Evolutionary conservation across 35 echinoderm and acorn worm genomes (phyloP), one percentile per base, ranked within the genome.

Genomic region (Heliocidaris tuberculata): DNA sequence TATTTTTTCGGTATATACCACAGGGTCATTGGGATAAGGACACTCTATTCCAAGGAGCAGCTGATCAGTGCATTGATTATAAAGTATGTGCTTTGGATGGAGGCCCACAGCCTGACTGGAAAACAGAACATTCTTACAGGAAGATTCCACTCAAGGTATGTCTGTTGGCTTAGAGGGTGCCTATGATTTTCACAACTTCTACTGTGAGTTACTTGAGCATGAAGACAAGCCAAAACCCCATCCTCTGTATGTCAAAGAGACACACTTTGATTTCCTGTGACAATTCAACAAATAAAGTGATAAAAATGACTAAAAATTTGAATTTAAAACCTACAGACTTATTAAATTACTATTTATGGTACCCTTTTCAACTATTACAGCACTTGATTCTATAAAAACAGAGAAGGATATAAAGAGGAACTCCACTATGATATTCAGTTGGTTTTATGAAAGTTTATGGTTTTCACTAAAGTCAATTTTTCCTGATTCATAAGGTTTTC

Each of bases 51-150:
- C n/a, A 93, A 49, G 91, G 91, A 93, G 91, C 48, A 49, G 31
- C 91, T 19, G 48, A 59, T 93, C 47, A 52, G 13, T 93, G 91
- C n/a, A 93, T 93, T 59, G 91, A 93, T 48, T 93, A 93, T 48
- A 93, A 93, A 30, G 91, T 93, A 13, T 56, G 91, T 21, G 50
- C 31, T 93, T 31, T 93, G 30, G 17, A 93, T 30, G 91, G 91
- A 93, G 50, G 47, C 2, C 48, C 47, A 59, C 91, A 59, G 50
- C 91, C 91, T 21, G 91, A 50, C n/a, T 93, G 91, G 91, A 13
- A 93, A 30, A 93, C 32, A 27, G 91, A 93, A 48, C 13, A 93
- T 24, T 31, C 11, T 48, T 93, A 93, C 91, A 93, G 91, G 50
- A 93, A 48, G 49, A 42, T 0, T 21, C 31, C 47, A n/a, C 91